Conservation (phyloP, 1,140 invertebrate species). For the Solenopsis invicta region DNA sequence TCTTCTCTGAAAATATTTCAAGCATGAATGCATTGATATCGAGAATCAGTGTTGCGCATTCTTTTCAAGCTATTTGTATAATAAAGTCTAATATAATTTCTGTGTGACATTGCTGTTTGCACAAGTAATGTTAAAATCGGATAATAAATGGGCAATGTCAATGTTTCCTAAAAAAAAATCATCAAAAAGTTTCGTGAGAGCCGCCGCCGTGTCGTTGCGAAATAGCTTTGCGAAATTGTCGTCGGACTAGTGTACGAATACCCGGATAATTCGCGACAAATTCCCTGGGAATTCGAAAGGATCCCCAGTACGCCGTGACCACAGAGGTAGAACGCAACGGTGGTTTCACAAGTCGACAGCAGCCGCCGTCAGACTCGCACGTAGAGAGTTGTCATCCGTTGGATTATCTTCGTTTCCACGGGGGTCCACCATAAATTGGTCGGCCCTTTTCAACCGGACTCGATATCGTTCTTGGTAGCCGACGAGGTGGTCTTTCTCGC, state of each 20-base stretch:
- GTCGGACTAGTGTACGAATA: background rate
- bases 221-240: slow-evolving; percentile 15
- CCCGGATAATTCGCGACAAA: slow-evolving; percentile 51
- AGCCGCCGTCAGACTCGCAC: background rate
- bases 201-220: background rate
- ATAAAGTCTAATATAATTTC: slow-evolving; percentile 12
- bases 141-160: background rate
- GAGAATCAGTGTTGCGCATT: background rate
- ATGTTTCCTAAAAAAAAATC: background rate
- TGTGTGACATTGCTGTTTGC: background rate
- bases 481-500: slow-evolving; percentile 60
- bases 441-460: slow-evolving; percentile 65
- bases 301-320: background rate
- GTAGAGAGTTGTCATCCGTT: slow-evolving; percentile 36
- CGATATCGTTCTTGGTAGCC: slow-evolving; percentile 60
- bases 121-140: background rate
- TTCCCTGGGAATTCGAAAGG: slow-evolving; percentile 39
- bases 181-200: background rate
- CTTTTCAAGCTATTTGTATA: background rate
- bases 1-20: slow-evolving; percentile 7
- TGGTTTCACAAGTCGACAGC: slow-evolving; percentile 23
- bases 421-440: slow-evolving; percentile 65
- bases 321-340: slow-evolving; percentile 28
- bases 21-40: background rate
- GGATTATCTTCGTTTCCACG: slow-evolving; percentile 73